A percentile compares a stretch with the other conserved stretches of the same genome.
These are phyloP conservation scores for Myotis vivesi DNA, from an alignment of 2,797 vertebrate genomes.

Conservation along the genomic window DNA sequence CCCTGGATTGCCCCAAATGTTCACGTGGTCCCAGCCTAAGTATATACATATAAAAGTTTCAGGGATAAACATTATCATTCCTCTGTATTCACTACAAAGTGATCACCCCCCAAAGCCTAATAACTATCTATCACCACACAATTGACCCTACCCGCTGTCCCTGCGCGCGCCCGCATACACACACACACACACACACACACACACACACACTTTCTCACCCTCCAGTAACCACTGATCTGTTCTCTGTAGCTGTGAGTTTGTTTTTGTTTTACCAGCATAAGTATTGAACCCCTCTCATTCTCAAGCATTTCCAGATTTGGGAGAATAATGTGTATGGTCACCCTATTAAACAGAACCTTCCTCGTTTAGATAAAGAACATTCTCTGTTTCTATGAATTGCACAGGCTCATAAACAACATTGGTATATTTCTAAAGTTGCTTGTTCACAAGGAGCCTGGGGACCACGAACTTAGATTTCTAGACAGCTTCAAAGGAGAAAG, in stretches of 20 bases:
- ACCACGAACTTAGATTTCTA: background rate
- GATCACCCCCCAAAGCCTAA: background rate
- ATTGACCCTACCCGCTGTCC: background rate
- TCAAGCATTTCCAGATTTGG: background rate
- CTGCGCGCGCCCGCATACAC: background rate
- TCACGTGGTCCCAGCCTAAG: background rate
- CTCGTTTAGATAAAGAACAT: background rate
- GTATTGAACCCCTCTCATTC: background rate
- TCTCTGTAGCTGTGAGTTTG: background rate
- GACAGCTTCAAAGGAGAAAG: background rate
- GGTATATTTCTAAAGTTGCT: background rate
- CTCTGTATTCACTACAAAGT: background rate
- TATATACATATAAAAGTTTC: background rate
- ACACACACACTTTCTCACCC: background rate
- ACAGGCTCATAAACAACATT: background rate
- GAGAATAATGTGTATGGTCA: background rate
- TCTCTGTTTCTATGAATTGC: background rate
- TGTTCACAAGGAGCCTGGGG: background rate
- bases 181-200: no score
- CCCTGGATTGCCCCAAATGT: background rate
- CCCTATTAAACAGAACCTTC: background rate
- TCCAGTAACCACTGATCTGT: background rate
- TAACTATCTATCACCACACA: background rate
- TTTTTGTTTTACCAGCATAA: background rate
- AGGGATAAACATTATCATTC: background rate